Base-by-base conservation (phyloP, 2,113 vertebrate species). In the Panthera uncia region DNA sequence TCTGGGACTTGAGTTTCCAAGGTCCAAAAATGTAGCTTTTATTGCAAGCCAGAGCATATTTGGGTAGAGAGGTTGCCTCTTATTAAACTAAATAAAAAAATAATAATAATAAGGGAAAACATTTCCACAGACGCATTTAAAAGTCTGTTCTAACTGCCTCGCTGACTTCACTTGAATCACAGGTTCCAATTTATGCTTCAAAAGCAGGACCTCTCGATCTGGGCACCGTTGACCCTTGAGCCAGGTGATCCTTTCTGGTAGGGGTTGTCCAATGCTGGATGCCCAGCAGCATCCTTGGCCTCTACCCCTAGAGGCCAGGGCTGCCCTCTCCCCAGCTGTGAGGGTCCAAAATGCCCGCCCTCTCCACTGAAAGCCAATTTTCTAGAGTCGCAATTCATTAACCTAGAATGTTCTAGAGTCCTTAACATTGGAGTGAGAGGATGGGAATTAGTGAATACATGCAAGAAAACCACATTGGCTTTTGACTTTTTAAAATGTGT, bases 201-300 rank as follows among this genome's bases (percentile, higher is more conserved):
- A 27, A 10, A 18, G 13, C 25, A 31, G 36, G 45, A 12, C 31
- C 27, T 31, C 36, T 81, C 29, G 1, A 0, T 5, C 2, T 8
- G 3, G 0, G 33, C 69, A 9, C 16, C 0, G 0, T 3, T 29
- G 48, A 19, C 29, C 11, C 16, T 11, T 8, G 13, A 33, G 25
- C 3, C 21, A 23, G 36, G 13, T 11, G 0, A 41, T 15, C 23
- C n/a, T 79, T 15, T 68, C 57, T 2, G 13, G 9, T 5, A 14
- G 13, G 23, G 48, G 19, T 16, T 50, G 3, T 10, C 33, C 5
- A 0, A 23, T 1, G 1, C 0, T 19, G 82, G 50, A 11, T 3
- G 15, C 0, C 2, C 19, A 33, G 9, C 3, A 4, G 12, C 27
- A 14, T 3, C 55, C 8, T 38, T 36, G 29, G 4, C 15, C 7